Percentiles rank a stretch among this genome's conserved stretches.
phyloP scores from a whole-genome alignment of 2,888 invertebrate species.

The Aleiodes alternator region DNA sequence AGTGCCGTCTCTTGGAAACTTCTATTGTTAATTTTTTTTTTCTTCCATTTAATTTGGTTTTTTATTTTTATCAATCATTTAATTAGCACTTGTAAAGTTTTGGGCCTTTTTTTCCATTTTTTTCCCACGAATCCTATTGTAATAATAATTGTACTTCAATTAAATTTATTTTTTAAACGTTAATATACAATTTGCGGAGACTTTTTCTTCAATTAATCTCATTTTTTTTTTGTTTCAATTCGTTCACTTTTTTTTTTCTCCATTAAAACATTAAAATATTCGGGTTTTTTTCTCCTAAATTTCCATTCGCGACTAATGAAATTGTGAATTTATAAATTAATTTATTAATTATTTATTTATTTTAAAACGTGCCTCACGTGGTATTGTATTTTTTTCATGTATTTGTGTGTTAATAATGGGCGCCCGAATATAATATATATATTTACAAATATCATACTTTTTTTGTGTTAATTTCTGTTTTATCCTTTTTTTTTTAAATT shows the following conservation, averaged over 20 bases:
- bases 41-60: no score
- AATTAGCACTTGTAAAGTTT: conserved; percentile 4
- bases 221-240: not conserved
- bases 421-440: conserved; percentile 22
- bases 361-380: conserved; percentile 1
- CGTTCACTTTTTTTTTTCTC: no score
- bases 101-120: not conserved
- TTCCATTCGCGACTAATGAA: no score
- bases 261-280: no score
- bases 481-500: no score
- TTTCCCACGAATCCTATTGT: not conserved
- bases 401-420: conserved; percentile 5
- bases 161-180: no score
- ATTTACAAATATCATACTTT: conserved; percentile 27
- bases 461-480: not conserved
- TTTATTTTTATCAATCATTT: conserved; percentile 6
- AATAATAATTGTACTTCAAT: no score
- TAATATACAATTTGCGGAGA: not conserved
- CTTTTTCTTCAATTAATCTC: not conserved
- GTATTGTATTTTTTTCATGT: conserved; percentile 5
- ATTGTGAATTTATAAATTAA: not conserved
- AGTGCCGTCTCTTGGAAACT: conserved; percentile 42
- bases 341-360: conserved; percentile 31
- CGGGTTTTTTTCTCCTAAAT: no score
- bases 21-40: conserved; percentile 23